These are phyloP conservation scores for Gallinago media DNA, from an alignment of 2,113 vertebrate genomes.

Conservation along the genomic window DNA sequence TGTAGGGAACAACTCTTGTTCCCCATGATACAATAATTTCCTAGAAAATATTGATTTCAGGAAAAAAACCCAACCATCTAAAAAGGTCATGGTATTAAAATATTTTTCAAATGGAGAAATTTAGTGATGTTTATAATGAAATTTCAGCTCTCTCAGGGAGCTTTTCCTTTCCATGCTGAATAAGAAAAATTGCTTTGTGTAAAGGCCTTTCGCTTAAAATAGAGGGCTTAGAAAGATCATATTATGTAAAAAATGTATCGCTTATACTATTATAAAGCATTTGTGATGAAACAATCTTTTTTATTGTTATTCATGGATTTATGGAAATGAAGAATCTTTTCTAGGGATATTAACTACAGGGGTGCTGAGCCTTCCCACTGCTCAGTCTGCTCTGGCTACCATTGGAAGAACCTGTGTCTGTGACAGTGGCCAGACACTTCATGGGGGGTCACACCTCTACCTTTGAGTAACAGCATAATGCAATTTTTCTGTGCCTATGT, in stretches of 20 bases:
- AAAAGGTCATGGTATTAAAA: not conserved
- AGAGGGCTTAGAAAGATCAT: not conserved
- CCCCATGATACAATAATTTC: not conserved
- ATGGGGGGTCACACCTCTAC: not conserved
- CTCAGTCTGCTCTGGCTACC: rapidly evolving
- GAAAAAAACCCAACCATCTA: not conserved
- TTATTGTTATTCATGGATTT: not conserved
- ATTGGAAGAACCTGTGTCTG: not conserved
- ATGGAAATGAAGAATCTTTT: not conserved
- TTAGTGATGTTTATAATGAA: not conserved
- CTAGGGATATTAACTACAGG: not conserved
- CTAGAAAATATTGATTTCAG: not conserved
- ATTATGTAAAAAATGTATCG: not conserved
- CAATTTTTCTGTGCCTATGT: not conserved
- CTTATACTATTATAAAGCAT: not conserved
- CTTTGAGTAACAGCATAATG: not conserved
- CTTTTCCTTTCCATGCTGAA: not conserved
- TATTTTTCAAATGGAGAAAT: not conserved
- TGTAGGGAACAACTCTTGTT: not conserved
- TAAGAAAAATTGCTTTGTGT: not conserved
- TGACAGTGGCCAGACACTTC: not conserved
- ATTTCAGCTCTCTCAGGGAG: too few species aligned
- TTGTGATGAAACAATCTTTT: not conserved
- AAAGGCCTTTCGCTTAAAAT: not conserved
- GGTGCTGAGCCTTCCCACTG: not conserved